A percentile compares a stretch with the other conserved stretches of the same genome.
Conservation (phyloP, 1,140 invertebrate genomes). For the Zaprionus camerounensis region DNA sequence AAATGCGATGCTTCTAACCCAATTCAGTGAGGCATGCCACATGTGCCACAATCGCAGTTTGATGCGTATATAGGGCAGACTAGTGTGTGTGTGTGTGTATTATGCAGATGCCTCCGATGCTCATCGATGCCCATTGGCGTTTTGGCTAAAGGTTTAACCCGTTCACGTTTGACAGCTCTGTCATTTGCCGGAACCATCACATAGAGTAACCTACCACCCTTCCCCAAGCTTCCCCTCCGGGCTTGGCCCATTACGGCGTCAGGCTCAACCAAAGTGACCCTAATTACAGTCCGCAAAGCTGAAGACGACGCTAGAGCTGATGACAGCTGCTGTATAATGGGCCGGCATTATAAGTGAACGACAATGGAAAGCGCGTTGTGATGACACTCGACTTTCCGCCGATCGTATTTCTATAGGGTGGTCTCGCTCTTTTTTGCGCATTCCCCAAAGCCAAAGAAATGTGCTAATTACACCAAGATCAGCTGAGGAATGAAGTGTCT, state of each 20-base stretch:
- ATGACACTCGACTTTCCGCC: slow-evolving; percentile 42
- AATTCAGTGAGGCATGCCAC: slow-evolving; percentile 55
- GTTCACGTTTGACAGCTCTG: slow-evolving; percentile 53
- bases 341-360: slow-evolving; percentile 20
- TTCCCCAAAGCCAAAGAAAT: slow-evolving; percentile 2
- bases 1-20: slow-evolving; percentile 75
- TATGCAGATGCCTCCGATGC: slow-evolving; percentile 7
- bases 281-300: slow-evolving; percentile 58
- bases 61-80: background rate
- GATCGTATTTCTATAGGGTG: slow-evolving; percentile 18
- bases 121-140: slow-evolving; percentile 16
- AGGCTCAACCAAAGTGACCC: slow-evolving; percentile 55
- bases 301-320: slow-evolving; percentile 11
- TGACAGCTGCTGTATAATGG: slow-evolving; percentile 55
- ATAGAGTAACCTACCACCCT: background rate
- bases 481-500: background rate
- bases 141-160: slow-evolving; percentile 39
- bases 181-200: slow-evolving; percentile 50
- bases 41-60: slow-evolving; percentile 9
- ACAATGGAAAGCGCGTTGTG: slow-evolving; percentile 40
- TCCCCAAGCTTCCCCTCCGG: background rate
- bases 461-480: background rate
- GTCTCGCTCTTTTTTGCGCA: background rate
- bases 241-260: slow-evolving; percentile 25
- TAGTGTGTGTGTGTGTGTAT: slow-evolving; percentile 13